Conservation (phyloP, 2,888 invertebrate species). For the Diarsia mendica region DNA sequence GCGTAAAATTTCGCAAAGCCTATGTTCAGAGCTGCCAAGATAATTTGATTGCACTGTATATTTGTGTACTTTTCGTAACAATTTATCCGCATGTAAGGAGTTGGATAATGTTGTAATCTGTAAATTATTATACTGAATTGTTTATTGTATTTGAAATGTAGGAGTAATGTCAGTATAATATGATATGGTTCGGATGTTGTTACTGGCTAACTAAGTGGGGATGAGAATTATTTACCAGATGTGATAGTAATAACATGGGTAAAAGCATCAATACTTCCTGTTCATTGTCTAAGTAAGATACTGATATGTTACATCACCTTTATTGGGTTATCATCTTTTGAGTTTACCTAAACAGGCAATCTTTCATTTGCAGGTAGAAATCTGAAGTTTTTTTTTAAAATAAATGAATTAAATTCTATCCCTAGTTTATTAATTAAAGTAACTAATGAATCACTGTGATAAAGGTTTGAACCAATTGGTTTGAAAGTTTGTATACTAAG, state of each 20-base stretch:
- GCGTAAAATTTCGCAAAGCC: too few species aligned
- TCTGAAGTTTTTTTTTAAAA: neutral
- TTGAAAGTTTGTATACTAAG: slow-evolving; percentile 59
- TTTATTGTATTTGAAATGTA: slow-evolving; percentile 37
- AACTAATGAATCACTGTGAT: slow-evolving; percentile 72
- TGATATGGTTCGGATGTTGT: slow-evolving; percentile 41
- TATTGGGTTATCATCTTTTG: neutral
- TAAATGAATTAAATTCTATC: slow-evolving; percentile 12
- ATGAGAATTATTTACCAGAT: slow-evolving; percentile 19
- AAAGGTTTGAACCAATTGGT: slow-evolving; percentile 67
- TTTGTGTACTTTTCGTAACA: slow-evolving; percentile 39
- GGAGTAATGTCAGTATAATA: slow-evolving; percentile 13
- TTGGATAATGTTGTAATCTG: slow-evolving; percentile 26
- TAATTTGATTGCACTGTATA: too few species aligned
- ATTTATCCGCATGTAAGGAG: slow-evolving; percentile 15
- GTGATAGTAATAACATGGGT: neutral
- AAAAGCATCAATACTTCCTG: neutral
- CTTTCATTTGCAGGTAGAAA: neutral
- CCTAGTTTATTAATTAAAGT: slow-evolving; percentile 40
- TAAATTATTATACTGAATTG: slow-evolving; percentile 24
- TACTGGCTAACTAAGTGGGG: slow-evolving; percentile 46
- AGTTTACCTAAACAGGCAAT: neutral
- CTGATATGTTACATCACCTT: neutral
- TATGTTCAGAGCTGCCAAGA: too few species aligned
- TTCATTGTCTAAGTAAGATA: neutral